Base-by-base conservation (phyloP, 2,113 vertebrate species). In the Stigmatopora nigra region DNA sequence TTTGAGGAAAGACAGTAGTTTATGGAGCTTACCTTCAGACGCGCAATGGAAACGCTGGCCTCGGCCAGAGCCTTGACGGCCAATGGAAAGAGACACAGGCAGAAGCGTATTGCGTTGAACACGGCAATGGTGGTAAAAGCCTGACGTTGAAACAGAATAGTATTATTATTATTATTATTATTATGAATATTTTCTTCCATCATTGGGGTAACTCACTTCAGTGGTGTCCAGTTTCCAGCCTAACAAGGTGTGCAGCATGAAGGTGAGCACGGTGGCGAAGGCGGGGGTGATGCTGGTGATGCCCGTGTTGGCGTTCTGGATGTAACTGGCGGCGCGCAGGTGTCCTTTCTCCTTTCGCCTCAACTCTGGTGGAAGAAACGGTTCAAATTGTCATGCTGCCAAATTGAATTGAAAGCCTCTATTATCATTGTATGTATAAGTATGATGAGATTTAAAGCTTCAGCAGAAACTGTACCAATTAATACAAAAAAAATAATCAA, bases 51-150 rank as follows among this genome's bases (percentile, higher is more conserved):
- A 47, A 84, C 75, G 13, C 11, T 0, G 45, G 81, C 78, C 19
- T 86, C 78, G 69, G 79, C 84, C 61, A 70, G 0, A 4, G 35
- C 0, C 67, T 81, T 82, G 3, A 80, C 61, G 57, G 15, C 36
- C 3, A 57, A 0, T 0, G 86, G 84, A 61, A 83, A 1, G 10
- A 91, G 12, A 53, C 77, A 76, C 47, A 92, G 71, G 7, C 84
- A 80, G 80, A 93, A 90, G 78, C 84, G 89, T 90, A 94, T 85
- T 63, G 89, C 77, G 62, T 91, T 93, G 81, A 94, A 92, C 78
- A 92, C 85, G 70, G 90, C 83, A 4, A 93, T 92, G 68, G 91
- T 88, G 22, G 89, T 93, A 59, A 94, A 94, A 2, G 89, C 93
- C 93, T 94, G 63, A 10, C 9, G 20, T 52, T 0, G 45, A 65